Conservation (phyloP, 1,140 invertebrate species). For the Manduca sexta region DNA sequence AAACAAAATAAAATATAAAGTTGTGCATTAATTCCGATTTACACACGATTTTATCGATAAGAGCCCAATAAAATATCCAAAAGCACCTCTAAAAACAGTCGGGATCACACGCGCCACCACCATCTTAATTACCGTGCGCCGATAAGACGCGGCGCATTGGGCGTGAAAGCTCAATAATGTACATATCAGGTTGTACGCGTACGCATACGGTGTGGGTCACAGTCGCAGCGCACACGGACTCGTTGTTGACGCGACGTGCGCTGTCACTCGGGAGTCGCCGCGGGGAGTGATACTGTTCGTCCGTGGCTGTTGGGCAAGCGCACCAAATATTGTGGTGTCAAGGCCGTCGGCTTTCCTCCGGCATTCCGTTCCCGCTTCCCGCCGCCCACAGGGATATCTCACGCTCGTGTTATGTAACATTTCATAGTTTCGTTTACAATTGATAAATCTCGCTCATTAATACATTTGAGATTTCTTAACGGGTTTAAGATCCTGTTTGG, state of each 20-base stretch:
- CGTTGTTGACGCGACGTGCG: too few species aligned
- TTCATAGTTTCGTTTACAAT: conserved; percentile 52
- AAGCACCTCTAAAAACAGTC: conserved; percentile 12
- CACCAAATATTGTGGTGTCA: conserved; percentile 68
- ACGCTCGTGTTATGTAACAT: conserved; percentile 63
- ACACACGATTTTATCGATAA: conserved; percentile 4
- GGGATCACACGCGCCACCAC: conserved; percentile 24
- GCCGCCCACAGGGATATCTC: conserved; percentile 69
- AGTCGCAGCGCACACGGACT: too few species aligned
- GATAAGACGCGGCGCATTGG: conserved; percentile 49
- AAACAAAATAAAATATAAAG: too few species aligned
- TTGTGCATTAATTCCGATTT: conserved; percentile 1
- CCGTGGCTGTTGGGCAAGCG: conserved; percentile 48
- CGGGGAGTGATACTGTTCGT: conserved; percentile 1
- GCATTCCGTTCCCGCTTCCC: conserved; percentile 65
- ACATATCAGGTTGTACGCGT: neutral
- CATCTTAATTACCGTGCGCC: conserved; percentile 50
- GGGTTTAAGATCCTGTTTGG: too few species aligned
- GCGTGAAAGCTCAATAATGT: conserved; percentile 59
- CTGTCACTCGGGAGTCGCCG: too few species aligned
- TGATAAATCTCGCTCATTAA: conserved; percentile 22
- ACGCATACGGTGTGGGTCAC: too few species aligned
- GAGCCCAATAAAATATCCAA: conserved; percentile 6
- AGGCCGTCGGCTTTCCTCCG: conserved; percentile 67
- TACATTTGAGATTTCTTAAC: too few species aligned